phyloP scores from a whole-genome alignment of 2,888 invertebrate species.

The Eilema sororculum region DNA sequence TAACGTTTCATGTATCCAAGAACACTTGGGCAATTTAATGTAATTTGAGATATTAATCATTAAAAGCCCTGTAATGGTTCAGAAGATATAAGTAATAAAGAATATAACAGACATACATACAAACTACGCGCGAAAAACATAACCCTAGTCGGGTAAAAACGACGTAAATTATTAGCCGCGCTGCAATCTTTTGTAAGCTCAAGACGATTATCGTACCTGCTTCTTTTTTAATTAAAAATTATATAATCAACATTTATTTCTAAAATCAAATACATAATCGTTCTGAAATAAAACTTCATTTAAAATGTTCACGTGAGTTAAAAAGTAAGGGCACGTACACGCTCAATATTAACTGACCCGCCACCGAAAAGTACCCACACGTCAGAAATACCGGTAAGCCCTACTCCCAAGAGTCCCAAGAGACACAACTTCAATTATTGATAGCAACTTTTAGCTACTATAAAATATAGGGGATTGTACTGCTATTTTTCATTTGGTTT shows the following conservation, averaged over 20 bases:
- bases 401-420: conserved; percentile 70
- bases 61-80: too few relatives aligned
- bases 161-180: not conserved
- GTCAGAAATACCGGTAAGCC: conserved; percentile 71
- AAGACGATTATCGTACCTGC: not conserved
- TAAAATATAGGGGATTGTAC: conserved; percentile 80
- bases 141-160: too few relatives aligned
- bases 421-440: conserved; percentile 82
- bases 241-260: not conserved
- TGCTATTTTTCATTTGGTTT: conserved; percentile 78
- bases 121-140: too few relatives aligned
- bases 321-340: conserved; percentile 40
- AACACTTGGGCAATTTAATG: too few relatives aligned
- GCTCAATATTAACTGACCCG: conserved; percentile 43
- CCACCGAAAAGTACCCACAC: conserved; percentile 47
- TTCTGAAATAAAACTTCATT: conserved; percentile 14
- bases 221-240: not conserved
- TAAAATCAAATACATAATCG: not conserved
- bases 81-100: too few relatives aligned
- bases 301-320: conserved; percentile 2
- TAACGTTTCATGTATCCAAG: too few relatives aligned
- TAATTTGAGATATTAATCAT: too few relatives aligned
- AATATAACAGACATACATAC: too few relatives aligned
- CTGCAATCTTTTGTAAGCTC: not conserved
- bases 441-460: conserved; percentile 83